Conservation (phyloP, 1,140 invertebrate genomes). For the Drosophila tropicalis region DNA sequence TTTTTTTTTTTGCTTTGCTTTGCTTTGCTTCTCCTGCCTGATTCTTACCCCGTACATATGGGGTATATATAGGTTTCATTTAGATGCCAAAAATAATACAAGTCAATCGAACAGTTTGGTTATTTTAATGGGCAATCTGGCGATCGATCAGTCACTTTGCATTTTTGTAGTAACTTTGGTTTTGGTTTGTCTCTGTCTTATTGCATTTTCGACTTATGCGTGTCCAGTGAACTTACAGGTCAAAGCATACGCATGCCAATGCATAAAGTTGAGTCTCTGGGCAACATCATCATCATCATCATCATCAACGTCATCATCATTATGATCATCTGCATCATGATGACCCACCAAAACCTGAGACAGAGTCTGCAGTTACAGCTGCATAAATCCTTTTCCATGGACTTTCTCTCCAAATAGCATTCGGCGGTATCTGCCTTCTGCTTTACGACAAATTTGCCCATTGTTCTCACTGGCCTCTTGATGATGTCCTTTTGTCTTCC, state of each 20-base stretch:
- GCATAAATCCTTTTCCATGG: constrained; percentile 64
- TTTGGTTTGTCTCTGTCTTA: not conserved
- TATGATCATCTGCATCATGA: constrained; percentile 9
- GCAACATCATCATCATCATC: constrained; percentile 28
- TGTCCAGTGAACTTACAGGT: constrained; percentile 79
- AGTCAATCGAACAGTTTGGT: not conserved
- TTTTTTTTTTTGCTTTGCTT: too few species aligned
- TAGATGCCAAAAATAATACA: too few species aligned
- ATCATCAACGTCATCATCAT: constrained; percentile 22
- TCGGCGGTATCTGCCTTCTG: constrained; percentile 35
- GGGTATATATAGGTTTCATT: constrained; percentile 21
- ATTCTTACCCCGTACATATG: constrained; percentile 26
- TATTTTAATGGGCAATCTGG: not conserved
- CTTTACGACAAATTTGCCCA: constrained; percentile 78
- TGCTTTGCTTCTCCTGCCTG: constrained; percentile 1
- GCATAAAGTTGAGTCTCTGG: constrained; percentile 43
- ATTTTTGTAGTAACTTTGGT: not conserved
- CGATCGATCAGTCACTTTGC: not conserved
- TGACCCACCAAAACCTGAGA: constrained; percentile 36
- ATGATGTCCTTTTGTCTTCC: constrained; percentile 78
- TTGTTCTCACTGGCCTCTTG: constrained; percentile 59
- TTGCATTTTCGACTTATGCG: constrained; percentile 57
- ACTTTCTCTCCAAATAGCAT: constrained; percentile 57
- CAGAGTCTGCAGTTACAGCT: constrained; percentile 47
- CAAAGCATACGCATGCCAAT: constrained; percentile 74